phyloP scores from a whole-genome alignment of 2,797 vertebrate genomes.

The Agapornis canus region DNA sequence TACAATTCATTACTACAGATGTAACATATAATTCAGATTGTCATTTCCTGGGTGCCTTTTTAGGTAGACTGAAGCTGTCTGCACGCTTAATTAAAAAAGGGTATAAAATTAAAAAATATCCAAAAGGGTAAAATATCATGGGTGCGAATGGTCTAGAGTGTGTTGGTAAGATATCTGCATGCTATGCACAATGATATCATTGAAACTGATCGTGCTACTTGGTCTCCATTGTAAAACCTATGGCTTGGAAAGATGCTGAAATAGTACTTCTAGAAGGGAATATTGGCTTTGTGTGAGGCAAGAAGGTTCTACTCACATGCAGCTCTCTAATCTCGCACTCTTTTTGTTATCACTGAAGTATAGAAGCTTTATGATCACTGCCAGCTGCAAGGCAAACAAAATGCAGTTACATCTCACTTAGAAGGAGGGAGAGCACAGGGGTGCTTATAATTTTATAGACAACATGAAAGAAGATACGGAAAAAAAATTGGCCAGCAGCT shows the following conservation, averaged over 20 bases:
- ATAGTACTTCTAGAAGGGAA: not conserved
- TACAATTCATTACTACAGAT: not conserved
- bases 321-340: not conserved
- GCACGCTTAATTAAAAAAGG: not conserved
- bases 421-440: not conserved
- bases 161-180: constrained; percentile 57
- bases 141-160: constrained; percentile 75
- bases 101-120: no score
- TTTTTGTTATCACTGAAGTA: not conserved
- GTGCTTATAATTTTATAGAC: not conserved
- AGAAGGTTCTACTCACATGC: not conserved
- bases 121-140: constrained; percentile 66
- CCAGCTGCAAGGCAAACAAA: not conserved
- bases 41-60: not conserved
- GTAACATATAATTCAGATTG: not conserved
- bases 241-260: not conserved
- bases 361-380: not conserved
- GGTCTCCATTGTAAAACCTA: constrained; percentile 74
- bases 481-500: not conserved
- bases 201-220: constrained; percentile 73
- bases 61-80: constrained; percentile 79
- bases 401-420: not conserved
- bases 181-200: constrained; percentile 67
- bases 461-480: accelerated
- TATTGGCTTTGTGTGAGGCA: not conserved